These are phyloP conservation scores for Xiphophorus birchmanni DNA, from an alignment of 2,797 vertebrate species.

Conservation along the genomic window DNA sequence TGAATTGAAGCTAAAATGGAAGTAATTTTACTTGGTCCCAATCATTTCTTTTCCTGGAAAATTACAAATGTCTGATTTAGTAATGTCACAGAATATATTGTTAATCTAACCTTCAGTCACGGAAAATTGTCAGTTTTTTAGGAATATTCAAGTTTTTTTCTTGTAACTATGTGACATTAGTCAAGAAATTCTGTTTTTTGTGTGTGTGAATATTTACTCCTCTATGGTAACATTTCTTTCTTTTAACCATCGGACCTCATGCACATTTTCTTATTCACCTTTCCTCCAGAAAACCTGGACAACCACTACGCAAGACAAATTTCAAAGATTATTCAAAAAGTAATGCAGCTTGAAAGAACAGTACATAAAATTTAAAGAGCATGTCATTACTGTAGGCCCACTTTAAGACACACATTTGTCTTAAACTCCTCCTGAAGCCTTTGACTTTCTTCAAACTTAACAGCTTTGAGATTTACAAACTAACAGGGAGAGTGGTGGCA, in stretches of 20 bases:
- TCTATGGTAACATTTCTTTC: background rate
- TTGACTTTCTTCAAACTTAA: background rate
- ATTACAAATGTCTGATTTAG: background rate
- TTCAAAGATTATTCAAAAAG: background rate
- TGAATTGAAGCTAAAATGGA: no score
- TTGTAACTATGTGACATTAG: background rate
- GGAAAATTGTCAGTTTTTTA: no score
- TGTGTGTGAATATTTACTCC: no score
- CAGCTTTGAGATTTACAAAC: slow-evolving; percentile 1
- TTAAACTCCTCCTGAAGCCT: background rate
- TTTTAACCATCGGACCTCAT: background rate
- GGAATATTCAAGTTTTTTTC: no score
- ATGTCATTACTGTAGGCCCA: background rate
- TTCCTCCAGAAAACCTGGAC: background rate
- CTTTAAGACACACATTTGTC: background rate
- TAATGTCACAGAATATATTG: background rate
- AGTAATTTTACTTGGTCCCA: no score
- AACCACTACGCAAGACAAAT: background rate
- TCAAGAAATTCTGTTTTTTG: no score
- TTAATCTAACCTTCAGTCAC: no score
- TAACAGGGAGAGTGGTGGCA: slow-evolving; percentile 14
- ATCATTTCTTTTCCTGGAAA: no score
- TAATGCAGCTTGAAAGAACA: background rate
- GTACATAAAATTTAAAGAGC: background rate
- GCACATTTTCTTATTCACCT: background rate